Base-by-base conservation (phyloP, 2,888 invertebrate species). In the Limenitis camilla region DNA sequence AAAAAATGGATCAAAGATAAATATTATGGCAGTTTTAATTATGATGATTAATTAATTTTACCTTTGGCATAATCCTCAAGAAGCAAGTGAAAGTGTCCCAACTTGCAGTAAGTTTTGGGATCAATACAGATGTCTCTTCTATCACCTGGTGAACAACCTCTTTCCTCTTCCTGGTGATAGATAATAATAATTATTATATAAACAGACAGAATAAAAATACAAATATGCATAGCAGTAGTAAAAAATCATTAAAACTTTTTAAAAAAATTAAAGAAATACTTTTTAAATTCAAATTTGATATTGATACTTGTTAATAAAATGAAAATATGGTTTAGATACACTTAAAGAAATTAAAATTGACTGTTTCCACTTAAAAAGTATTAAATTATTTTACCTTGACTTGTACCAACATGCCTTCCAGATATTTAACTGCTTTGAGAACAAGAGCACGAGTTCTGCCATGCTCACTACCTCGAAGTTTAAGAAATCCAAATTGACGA, bases 1-100 rank as follows among this genome's bases (percentile, higher is more conserved):
- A 57, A 58, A 42, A 42, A 44, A n/a, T n/a, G n/a, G n/a, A n/a
- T n/a, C n/a, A n/a, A n/a, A n/a, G n/a, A n/a, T n/a, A n/a, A n/a
- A n/a, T n/a, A n/a, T n/a, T n/a, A n/a, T n/a, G n/a, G n/a, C n/a
- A n/a, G n/a, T n/a, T n/a, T n/a, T n/a, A n/a, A n/a, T n/a, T n/a
- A n/a, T n/a, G n/a, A n/a, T n/a, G n/a, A n/a, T n/a, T n/a, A n/a
- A n/a, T n/a, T n/a, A n/a, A 32, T 42, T 56, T 65, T 89, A 98
- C 98, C 97, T 94, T 98, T 97, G 31, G 93, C 90, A 88, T 94
- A 98, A 73, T 99, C 96, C 78, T 96, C 96, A 11, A 98, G 87
- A 2, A 99, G 88, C 32, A 99, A 89, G 82, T 98, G 96, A 69
- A 98, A 94, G 86, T 99, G 98, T 2, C 99, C 99, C 49, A 99